Conservation (phyloP, 2,797 vertebrate genomes). For the Cryptoblepharus egeriae region DNA sequence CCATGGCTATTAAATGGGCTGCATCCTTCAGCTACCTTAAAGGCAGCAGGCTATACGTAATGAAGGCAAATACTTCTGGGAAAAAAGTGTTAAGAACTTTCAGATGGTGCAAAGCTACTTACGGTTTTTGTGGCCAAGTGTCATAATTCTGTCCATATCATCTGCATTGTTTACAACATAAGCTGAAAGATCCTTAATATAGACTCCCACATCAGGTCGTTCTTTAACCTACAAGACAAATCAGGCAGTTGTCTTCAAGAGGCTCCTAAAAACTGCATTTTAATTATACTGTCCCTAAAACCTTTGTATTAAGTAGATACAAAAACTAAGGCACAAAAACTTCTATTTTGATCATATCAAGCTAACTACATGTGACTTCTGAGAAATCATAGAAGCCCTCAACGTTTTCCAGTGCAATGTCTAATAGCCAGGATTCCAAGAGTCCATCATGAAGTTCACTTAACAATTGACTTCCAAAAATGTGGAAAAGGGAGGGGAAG, state of each 20-base stretch:
- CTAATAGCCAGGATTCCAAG: background rate
- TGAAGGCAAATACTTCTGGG: background rate
- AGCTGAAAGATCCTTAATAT: slow-evolving; percentile 97
- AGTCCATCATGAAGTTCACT: background rate
- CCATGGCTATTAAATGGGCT: background rate
- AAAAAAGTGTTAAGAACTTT: background rate
- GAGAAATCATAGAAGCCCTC: background rate
- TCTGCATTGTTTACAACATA: slow-evolving; percentile 98
- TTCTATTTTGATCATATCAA: background rate
- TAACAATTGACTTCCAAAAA: background rate
- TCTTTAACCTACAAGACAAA: slow-evolving; percentile 91
- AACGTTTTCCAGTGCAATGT: background rate
- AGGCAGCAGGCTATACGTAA: background rate
- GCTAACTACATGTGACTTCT: background rate
- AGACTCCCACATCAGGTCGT: slow-evolving; percentile 97
- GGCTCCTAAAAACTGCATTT: fast-evolving
- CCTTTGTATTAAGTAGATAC: background rate
- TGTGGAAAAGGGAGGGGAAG: background rate
- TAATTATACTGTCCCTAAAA: background rate
- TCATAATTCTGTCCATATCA: slow-evolving; percentile 99
- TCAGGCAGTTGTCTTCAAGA: slow-evolving; percentile 38
- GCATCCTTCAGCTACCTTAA: background rate
- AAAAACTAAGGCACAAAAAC: too few relatives aligned
- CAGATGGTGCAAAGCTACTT: slow-evolving; percentile 69
- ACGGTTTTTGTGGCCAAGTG: slow-evolving; percentile 98